A percentile compares a stretch with the other conserved stretches of the same genome.
Conservation (phyloP, 1,140 invertebrate genomes). For the Caenorhabditis inopinata region DNA sequence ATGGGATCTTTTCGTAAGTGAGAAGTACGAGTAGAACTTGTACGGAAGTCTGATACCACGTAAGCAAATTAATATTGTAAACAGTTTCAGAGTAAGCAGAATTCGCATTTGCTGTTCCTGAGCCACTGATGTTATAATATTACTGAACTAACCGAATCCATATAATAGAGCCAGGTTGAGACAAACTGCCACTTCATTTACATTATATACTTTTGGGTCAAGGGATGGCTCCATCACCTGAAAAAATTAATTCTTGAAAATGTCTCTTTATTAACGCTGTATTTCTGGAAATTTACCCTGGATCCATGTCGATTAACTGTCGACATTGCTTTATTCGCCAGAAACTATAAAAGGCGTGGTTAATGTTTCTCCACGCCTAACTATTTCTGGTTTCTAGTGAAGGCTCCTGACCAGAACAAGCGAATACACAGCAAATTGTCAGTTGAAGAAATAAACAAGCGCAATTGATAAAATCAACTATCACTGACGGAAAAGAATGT, state of each 20-base stretch:
- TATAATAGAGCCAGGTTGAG: slow-evolving; percentile 37
- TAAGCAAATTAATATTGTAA: too few species aligned
- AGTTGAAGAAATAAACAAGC: neutral
- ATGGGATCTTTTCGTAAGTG: too few species aligned
- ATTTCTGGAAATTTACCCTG: neutral
- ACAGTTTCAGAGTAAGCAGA: too few species aligned
- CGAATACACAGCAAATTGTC: neutral
- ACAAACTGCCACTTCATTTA: neutral
- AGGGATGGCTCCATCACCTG: slow-evolving; percentile 22
- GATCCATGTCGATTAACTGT: slow-evolving; percentile 1
- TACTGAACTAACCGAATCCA: slow-evolving; percentile 38
- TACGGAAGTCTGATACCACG: too few species aligned
- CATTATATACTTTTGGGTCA: slow-evolving; percentile 29
- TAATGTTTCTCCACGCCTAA: neutral
- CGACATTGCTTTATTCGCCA: neutral
- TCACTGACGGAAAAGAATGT: neutral
- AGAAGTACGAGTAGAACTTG: too few species aligned
- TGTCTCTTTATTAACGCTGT: neutral
- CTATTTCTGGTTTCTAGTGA: slow-evolving; percentile 6
- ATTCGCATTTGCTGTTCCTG: too few species aligned
- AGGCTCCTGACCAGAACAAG: neutral
- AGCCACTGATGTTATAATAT: too few species aligned
- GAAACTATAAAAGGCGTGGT: neutral
- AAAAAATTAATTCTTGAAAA: neutral
- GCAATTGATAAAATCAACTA: slow-evolving; percentile 9